A percentile compares a stretch with the other conserved stretches of the same genome.
Evolutionary conservation across 1,140 invertebrate genomes (phyloP).

Genomic region (Aphis craccivora): DNA sequence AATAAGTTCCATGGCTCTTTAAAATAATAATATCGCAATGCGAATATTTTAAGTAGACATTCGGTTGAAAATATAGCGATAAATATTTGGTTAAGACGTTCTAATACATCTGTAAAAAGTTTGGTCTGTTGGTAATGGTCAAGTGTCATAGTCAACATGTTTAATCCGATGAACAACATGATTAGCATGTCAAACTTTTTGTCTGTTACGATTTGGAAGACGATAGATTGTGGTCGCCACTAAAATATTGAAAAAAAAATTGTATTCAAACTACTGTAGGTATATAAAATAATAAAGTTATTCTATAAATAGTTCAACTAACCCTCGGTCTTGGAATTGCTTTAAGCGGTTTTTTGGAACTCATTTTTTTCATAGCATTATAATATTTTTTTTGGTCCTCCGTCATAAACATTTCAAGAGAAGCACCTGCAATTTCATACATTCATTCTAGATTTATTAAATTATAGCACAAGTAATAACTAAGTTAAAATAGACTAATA

Average conservation of each 20-base stretch:
- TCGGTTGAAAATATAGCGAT: conserved; percentile 98
- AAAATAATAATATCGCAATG: conserved; percentile 96
- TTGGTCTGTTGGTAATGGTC: conserved; percentile 92
- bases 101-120: conserved; percentile 82
- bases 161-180: conserved; percentile 98
- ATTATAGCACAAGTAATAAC: not conserved
- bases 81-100: conserved; percentile 95
- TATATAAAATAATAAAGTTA: not conserved
- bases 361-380: conserved; percentile 99
- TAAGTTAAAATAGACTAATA: not conserved
- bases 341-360: conserved; percentile 96
- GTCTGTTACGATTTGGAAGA: conserved; percentile 96
- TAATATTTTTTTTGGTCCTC: conserved; percentile 99
- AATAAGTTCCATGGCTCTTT: conserved; percentile 99
- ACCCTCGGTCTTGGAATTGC: conserved; percentile 96
- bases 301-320: conserved; percentile 61
- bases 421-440: conserved; percentile 82
- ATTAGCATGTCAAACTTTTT: conserved; percentile 99
- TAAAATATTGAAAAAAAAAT: conserved; percentile 66
- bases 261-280: not conserved
- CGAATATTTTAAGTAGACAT: conserved; percentile 97
- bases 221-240: conserved; percentile 94
- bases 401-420: conserved; percentile 99
- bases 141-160: conserved; percentile 98
- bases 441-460: not conserved